A percentile compares a stretch with the other conserved stretches of the same genome.
These are phyloP conservation scores for Hirudinaria manillensis DNA, from an alignment of 2,888 invertebrate genomes.

Conservation along the genomic window DNA sequence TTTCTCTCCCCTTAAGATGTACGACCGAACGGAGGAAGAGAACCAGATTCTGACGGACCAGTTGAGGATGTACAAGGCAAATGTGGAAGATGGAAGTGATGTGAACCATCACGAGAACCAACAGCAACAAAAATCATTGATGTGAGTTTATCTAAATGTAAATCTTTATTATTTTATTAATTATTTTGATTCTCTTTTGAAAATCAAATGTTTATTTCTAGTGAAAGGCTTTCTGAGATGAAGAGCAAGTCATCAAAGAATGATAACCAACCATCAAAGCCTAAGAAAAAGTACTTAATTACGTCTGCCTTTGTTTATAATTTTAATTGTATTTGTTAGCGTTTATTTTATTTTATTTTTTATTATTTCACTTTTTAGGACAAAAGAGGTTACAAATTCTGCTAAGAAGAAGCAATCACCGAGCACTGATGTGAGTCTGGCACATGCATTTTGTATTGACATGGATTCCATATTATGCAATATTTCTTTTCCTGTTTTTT, in stretches of 20 bases:
- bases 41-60: slow-evolving; percentile 26
- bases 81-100: background rate
- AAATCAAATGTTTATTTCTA: background rate
- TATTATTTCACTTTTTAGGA: background rate
- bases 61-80: slow-evolving; percentile 1
- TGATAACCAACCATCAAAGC: background rate
- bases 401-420: no score
- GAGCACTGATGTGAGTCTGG: no score
- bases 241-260: background rate
- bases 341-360: background rate
- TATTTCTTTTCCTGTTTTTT: no score
- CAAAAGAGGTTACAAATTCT: no score
- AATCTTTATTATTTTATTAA: background rate
- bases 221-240: slow-evolving; percentile 13
- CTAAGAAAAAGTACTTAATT: slow-evolving; percentile 8
- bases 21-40: slow-evolving; percentile 19
- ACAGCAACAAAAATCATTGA: background rate
- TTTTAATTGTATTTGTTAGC: background rate
- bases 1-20: background rate
- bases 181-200: background rate
- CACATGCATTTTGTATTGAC: no score
- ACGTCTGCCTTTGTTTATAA: background rate
- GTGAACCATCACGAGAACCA: background rate
- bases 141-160: background rate
- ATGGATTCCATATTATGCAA: no score